phyloP scores from a whole-genome alignment of 2,888 invertebrate species.

The Opisthograptis luteolata region DNA sequence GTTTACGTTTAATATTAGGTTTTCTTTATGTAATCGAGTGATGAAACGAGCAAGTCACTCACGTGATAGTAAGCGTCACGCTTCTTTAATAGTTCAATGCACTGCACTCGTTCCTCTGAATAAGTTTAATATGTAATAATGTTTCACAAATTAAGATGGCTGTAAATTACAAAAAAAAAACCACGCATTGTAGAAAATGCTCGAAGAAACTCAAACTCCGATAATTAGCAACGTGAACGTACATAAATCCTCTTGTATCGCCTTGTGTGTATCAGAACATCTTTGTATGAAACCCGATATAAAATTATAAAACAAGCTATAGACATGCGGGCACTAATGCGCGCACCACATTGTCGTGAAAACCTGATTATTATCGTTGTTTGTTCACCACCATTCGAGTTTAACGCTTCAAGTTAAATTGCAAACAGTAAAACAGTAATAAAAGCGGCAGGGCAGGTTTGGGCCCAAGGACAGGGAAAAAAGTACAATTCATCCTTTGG shows the following conservation, averaged over 20 bases:
- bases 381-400: constrained; percentile 57
- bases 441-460: constrained; percentile 71
- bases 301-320: constrained; percentile 22
- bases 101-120: no score
- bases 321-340: constrained; percentile 20
- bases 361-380: constrained; percentile 63
- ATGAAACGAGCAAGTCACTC: no score
- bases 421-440: constrained; percentile 75
- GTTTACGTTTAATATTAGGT: no score
- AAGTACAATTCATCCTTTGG: constrained; percentile 46
- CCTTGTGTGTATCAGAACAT: not conserved
- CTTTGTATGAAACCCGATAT: constrained; percentile 2
- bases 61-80: no score
- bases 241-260: not conserved
- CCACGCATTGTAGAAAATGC: no score
- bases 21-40: no score
- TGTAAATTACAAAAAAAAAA: no score
- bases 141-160: no score
- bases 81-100: no score
- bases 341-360: constrained; percentile 48
- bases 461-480: constrained; percentile 49
- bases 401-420: constrained; percentile 77
- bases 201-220: no score
- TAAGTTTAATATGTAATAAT: no score
- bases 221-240: no score